Base-by-base conservation (phyloP, 2,888 invertebrate genomes). In the Muschampia staudingeri region DNA sequence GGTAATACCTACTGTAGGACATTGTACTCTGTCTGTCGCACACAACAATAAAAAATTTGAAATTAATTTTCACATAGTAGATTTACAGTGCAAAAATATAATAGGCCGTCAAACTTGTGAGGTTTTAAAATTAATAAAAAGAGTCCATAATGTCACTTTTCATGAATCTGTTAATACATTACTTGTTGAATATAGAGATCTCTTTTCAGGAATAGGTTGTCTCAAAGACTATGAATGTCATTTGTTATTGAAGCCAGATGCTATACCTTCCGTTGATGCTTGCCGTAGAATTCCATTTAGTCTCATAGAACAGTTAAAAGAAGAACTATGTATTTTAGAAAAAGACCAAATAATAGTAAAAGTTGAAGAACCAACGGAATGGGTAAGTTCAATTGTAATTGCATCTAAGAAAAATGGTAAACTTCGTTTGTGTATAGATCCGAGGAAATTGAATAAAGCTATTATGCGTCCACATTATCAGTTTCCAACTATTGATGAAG, bases 391-490 rank as follows among this genome's bases (percentile, higher is more conserved):
- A 2, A 69, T 87, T 34, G 86, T 86, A 14, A 5, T 86, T 19
- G 80, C 76, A 6, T 34, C 73, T 19, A 88, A 87, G 70, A 82
- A 84, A 34, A 82, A 85, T 82, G 84, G 84, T n/a, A 78, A 72
- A 40, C n/a, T 87, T 30, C 52, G 86, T 52, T 3, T 86, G 11
- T 86, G 88, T 56, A 44, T 88, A 34, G 87, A 88, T 42, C 85
- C 86, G 14, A 48, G 83, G 40, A 85, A 88, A 72, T 61, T 88
- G 12, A 87, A 85, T 67, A 48, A 83, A 48, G 83, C 85, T 2
- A 78, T 87, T 1, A 76, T 79, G 72, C 82, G 85, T 65, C 65
- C 84, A 6, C 84, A 87, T 76, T 87, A 81, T 72, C 87, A 75
- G 25, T 84, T 86, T 11, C 86, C 85, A 11, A 83, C 79, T 5